Conservation (phyloP, 2,888 invertebrate species). For the Pammene fasciana region DNA sequence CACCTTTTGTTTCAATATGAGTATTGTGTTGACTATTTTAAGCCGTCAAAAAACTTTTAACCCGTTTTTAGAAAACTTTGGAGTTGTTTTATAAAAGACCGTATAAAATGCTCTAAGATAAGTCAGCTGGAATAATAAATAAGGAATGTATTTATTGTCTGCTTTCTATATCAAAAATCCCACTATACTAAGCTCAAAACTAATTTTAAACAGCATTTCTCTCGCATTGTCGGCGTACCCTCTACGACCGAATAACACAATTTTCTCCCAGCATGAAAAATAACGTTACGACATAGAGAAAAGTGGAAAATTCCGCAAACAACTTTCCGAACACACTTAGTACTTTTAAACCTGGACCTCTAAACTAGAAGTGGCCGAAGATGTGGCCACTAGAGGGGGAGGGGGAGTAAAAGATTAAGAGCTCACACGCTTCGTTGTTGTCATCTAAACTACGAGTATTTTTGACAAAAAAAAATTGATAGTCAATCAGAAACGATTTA, state of each 20-base stretch:
- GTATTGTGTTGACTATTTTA: too few species aligned
- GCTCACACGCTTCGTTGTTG: background rate
- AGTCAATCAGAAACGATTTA: too few species aligned
- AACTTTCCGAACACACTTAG: conserved; percentile 31
- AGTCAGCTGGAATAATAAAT: background rate
- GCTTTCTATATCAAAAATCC: background rate
- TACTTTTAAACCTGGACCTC: conserved; percentile 31
- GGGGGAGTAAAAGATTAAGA: conserved; percentile 10
- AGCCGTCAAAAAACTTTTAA: too few species aligned
- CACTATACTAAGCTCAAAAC: conserved; percentile 8
- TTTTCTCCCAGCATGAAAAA: conserved; percentile 32
- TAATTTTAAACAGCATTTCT: conserved; percentile 16
- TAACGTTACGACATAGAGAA: conserved; percentile 31
- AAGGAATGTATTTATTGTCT: background rate
- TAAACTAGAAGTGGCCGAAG: conserved; percentile 19
- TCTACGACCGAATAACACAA: conserved; percentile 34
- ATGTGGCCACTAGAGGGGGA: conserved; percentile 4
- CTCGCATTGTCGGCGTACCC: conserved; percentile 6
- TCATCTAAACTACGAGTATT: background rate
- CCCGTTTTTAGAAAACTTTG: too few species aligned
- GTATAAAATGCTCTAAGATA: too few species aligned
- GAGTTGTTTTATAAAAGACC: too few species aligned
- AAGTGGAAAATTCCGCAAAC: conserved; percentile 37
- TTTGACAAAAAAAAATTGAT: background rate
- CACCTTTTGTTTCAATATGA: too few species aligned